Evolutionary conservation across 2,113 vertebrate genomes (phyloP), one percentile per base, ranked within the genome.

Genomic region (Gambusia holbrooki): DNA sequence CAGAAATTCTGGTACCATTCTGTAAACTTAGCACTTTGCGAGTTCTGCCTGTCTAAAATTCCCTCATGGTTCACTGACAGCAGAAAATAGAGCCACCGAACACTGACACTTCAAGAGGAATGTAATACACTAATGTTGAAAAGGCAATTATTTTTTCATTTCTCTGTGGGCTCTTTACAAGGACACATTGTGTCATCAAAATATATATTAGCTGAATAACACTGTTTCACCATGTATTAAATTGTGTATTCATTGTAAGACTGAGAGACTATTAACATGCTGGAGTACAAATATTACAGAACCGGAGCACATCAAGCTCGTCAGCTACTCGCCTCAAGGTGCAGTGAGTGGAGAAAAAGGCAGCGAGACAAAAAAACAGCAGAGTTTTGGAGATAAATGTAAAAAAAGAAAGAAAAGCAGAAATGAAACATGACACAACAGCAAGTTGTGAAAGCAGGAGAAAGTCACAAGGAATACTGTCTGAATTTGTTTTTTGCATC

Each of bases 311-410:
- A 60, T n/a, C 67, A 72, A 64, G 63, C 27, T 68, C 66, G 37
- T 84, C 74, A 80, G 86, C 63, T 51, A 65, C 80, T 87, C 86
- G 84, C 79, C 75, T 75, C 6, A 77, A 76, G 78, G 71, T 81
- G 28, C 29, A 69, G 7, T 51, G 66, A 76, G 58, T 42, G 32
- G 27, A 71, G 54, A 81, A 61, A 27, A 22, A 27, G 42, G 40
- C 2, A 60, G 30, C 42, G 45, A 73, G 51, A 40, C 13, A 27
- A 17, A 45, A 66, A 28, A 1, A 70, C 71, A 73, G 58, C 1
- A 17, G 45, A 48, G 2, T 19, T 37, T n/a, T 8, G 19, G 25
- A n/a, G 9, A 58, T 10, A 58, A n/a, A 58, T 58, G 51, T 58
- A 10, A 71, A 75, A 10, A 60, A 17, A 14, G 9, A 19, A 72